Evolutionary conservation across 2,888 invertebrate genomes (phyloP).

Genomic region (Rhagium mordax): DNA sequence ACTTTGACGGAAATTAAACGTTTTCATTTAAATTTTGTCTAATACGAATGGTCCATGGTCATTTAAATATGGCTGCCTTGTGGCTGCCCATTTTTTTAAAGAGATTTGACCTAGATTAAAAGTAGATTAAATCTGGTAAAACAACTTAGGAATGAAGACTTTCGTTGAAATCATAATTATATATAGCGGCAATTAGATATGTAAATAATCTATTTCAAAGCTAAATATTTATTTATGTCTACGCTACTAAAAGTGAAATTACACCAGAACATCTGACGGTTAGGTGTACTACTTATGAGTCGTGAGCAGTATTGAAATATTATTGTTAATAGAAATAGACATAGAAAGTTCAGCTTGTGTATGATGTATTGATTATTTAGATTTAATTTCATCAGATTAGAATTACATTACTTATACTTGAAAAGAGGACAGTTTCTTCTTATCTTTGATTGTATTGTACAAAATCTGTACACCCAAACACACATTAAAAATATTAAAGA

Average conservation of each 20-base stretch:
- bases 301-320: conserved; percentile 4
- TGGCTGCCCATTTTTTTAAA: neutral
- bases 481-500: no score
- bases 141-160: neutral
- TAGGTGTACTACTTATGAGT: conserved; percentile 18
- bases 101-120: neutral
- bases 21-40: no score
- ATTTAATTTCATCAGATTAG: conserved; percentile 1
- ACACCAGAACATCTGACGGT: conserved; percentile 5
- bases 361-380: conserved; percentile 7
- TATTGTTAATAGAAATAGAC: neutral
- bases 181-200: neutral
- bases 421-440: neutral
- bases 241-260: conserved; percentile 30
- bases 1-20: no score
- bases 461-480: no score
- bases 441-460: no score
- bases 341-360: conserved; percentile 12
- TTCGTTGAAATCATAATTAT: neutral
- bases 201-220: conserved; percentile 6
- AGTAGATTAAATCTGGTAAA: neutral
- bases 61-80: neutral
- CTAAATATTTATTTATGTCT: conserved; percentile 17
- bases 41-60: no score
- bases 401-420: neutral